Percentiles rank a stretch among this genome's conserved stretches.
These are phyloP conservation scores for Blera fallax DNA, from an alignment of 2,888 invertebrate species.

Conservation along the genomic window DNA sequence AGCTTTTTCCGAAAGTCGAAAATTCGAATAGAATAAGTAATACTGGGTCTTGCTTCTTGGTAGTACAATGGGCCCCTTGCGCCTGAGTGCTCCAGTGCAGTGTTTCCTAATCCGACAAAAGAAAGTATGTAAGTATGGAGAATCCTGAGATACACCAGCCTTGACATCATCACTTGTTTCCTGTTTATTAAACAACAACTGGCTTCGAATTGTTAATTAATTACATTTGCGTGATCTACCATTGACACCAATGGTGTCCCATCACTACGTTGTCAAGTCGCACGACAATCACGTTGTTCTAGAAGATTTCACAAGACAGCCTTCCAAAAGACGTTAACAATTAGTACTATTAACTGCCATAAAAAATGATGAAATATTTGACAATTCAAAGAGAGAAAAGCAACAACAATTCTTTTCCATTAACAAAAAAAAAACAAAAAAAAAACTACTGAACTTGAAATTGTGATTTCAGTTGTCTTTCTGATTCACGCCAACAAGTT, in stretches of 20 bases:
- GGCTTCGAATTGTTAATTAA: not conserved
- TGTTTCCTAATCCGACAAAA: no score
- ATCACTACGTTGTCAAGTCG: not conserved
- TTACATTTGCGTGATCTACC: not conserved
- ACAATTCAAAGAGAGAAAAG: not conserved
- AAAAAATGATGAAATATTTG: not conserved
- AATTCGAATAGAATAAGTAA: no score
- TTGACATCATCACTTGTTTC: no score
- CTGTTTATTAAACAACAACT: not conserved
- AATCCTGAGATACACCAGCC: no score
- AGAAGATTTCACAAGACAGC: not conserved
- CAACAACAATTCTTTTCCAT: no score
- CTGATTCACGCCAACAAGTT: constrained; percentile 15
- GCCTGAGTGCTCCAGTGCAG: no score
- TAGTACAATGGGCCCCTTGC: no score
- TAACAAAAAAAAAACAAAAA: not conserved
- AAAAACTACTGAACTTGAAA: constrained; percentile 3
- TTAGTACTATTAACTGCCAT: not conserved
- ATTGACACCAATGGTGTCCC: not conserved
- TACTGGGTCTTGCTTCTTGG: no score
- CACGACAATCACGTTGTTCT: not conserved
- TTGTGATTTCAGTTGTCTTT: not conserved
- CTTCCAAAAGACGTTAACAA: not conserved
- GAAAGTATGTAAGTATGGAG: no score
- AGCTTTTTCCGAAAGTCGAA: no score